These are phyloP conservation scores for Chionomys nivalis DNA, from an alignment of 2,113 vertebrate genomes.

Conservation along the genomic window DNA sequence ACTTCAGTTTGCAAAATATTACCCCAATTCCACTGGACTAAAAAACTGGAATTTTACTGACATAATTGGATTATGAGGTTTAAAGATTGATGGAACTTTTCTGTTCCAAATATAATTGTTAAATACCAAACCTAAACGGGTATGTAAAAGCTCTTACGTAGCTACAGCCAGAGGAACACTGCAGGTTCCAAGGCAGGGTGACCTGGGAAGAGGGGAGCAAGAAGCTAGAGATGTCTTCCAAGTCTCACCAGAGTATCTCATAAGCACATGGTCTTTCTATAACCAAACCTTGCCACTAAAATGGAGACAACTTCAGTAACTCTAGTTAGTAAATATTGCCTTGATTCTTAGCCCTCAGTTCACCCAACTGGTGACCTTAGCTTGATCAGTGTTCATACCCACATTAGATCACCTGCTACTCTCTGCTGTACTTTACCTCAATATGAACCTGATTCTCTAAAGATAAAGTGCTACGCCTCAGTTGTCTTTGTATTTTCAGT, in stretches of 20 bases:
- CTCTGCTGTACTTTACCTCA: not conserved
- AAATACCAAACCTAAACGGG: constrained; percentile 78
- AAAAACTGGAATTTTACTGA: constrained; percentile 81
- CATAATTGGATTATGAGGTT: constrained; percentile 83
- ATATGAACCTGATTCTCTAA: not conserved
- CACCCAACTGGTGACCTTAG: not conserved
- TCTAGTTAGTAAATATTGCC: not conserved
- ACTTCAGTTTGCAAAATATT: constrained; percentile 81
- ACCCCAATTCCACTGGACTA: constrained; percentile 82
- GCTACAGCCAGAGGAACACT: constrained; percentile 51
- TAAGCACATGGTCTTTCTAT: not conserved
- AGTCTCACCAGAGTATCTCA: not conserved
- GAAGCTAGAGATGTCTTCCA: not conserved
- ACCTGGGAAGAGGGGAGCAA: constrained; percentile 14
- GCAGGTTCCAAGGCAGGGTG: constrained; percentile 1
- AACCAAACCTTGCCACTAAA: not conserved
- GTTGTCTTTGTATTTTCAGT: not conserved
- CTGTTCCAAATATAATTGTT: constrained; percentile 78
- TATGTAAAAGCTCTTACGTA: constrained; percentile 69
- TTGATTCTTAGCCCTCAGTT: not conserved
- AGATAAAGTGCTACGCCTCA: not conserved
- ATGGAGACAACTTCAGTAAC: not conserved
- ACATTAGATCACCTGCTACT: not conserved
- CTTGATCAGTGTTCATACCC: not conserved
- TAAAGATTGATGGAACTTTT: constrained; percentile 82